Conservation (phyloP, 2,113 vertebrate species). For the Eulemur rufifrons region DNA sequence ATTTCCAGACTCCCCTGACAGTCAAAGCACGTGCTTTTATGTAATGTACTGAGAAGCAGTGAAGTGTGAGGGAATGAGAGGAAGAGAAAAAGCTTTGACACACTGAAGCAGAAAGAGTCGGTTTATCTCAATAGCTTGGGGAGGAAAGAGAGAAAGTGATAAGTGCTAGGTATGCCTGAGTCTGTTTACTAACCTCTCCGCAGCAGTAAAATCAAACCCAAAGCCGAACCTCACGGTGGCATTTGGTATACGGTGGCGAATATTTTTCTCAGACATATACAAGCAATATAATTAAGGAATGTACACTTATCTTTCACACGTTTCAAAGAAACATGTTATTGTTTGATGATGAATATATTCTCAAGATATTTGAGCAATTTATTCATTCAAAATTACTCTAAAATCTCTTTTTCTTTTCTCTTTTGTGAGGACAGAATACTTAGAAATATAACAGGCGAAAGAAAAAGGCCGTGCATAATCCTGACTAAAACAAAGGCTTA, state of each 20-base stretch:
- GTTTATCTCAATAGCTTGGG: neutral
- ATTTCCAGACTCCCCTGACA: conserved; percentile 20
- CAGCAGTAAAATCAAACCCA: neutral
- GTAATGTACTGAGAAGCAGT: conserved; percentile 15
- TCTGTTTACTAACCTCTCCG: neutral
- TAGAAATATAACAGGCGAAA: neutral
- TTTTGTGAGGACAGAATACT: neutral
- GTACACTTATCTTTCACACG: neutral
- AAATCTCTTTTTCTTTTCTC: neutral
- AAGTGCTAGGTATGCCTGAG: neutral
- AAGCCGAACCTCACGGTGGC: neutral
- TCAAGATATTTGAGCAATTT: neutral
- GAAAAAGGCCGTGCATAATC: neutral
- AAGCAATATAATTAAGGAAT: neutral
- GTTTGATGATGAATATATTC: neutral
- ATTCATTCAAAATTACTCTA: neutral
- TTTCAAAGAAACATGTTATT: neutral
- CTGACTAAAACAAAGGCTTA: conserved; percentile 25
- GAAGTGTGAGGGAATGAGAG: conserved; percentile 25
- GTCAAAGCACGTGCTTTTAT: neutral
- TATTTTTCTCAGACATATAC: neutral
- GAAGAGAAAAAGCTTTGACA: neutral
- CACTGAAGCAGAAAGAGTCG: neutral
- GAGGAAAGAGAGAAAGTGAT: neutral
- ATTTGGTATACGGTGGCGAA: neutral